Evolutionary conservation across 2,797 vertebrate genomes (phyloP).

Genomic region (Falco naumanni): DNA sequence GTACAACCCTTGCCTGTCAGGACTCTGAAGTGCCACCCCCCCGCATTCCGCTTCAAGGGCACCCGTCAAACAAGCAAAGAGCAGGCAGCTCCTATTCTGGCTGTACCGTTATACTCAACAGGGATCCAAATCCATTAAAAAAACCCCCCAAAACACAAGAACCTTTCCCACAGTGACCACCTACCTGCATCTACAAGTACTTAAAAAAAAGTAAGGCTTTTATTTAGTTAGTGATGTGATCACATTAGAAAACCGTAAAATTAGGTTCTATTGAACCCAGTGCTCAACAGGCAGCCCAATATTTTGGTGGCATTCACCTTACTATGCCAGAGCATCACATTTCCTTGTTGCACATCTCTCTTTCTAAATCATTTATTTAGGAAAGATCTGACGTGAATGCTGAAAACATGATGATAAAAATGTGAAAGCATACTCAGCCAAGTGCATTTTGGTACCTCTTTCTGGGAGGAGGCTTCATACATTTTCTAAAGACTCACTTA

Average conservation of each 20-base stretch:
- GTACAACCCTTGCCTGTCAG: not conserved
- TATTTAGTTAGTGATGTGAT: not conserved
- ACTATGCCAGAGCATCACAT: not conserved
- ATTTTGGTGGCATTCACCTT: not conserved
- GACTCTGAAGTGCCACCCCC: not conserved
- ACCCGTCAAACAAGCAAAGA: not conserved
- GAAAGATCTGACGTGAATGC: not conserved
- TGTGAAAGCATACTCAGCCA: not conserved
- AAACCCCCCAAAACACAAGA: not conserved
- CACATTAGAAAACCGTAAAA: not conserved
- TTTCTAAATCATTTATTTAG: not conserved
- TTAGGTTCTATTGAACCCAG: not conserved
- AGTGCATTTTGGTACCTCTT: not conserved
- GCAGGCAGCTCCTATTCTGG: not conserved
- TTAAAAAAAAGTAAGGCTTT: fast-evolving
- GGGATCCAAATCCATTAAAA: not conserved
- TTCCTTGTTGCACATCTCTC: not conserved
- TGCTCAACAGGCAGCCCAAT: not conserved
- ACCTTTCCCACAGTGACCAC: not conserved
- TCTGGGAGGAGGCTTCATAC: not conserved
- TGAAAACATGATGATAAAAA: not conserved
- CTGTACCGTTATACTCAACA: not conserved
- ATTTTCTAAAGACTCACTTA: not conserved
- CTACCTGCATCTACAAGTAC: not conserved
- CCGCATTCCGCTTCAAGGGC: not conserved